Conservation (phyloP, 2,113 vertebrate species). For the Grus americana region DNA sequence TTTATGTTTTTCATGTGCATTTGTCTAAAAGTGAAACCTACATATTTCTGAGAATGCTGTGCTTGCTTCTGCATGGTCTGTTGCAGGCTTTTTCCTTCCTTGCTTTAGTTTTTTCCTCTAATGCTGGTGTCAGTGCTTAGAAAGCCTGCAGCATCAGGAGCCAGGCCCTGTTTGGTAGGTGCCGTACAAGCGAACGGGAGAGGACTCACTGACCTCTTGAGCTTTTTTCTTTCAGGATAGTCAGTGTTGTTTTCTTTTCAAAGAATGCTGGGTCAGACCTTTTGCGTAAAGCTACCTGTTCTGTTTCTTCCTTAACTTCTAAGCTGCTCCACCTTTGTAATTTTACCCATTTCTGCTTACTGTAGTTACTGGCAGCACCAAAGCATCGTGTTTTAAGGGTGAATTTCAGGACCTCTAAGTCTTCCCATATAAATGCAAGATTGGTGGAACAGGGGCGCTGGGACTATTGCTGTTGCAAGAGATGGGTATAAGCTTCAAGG, state of each 20-base stretch:
- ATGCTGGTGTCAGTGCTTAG: not conserved
- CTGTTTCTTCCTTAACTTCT: not conserved
- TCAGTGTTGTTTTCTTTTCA: not conserved
- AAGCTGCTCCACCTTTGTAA: not conserved
- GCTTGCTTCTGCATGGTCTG: not conserved
- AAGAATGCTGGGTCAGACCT: not conserved
- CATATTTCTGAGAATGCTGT: not conserved
- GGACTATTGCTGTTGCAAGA: not conserved
- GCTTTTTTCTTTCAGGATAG: not conserved
- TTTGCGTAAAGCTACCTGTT: not conserved
- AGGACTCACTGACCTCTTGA: not conserved
- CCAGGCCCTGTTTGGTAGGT: not conserved
- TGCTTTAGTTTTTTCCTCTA: not conserved
- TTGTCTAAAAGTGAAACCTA: not conserved
- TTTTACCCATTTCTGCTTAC: not conserved
- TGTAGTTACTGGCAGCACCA: not conserved
- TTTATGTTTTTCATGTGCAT: not conserved
- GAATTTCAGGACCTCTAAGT: not conserved
- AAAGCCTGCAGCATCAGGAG: not conserved
- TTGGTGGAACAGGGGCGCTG: not conserved
- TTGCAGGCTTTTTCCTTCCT: not conserved
- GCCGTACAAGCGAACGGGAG: not conserved
- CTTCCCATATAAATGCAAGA: not conserved
- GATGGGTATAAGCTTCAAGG: not conserved
- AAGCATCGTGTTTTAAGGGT: not conserved